phyloP scores from a whole-genome alignment of 2,888 invertebrate species.

The Hyalella azteca region DNA sequence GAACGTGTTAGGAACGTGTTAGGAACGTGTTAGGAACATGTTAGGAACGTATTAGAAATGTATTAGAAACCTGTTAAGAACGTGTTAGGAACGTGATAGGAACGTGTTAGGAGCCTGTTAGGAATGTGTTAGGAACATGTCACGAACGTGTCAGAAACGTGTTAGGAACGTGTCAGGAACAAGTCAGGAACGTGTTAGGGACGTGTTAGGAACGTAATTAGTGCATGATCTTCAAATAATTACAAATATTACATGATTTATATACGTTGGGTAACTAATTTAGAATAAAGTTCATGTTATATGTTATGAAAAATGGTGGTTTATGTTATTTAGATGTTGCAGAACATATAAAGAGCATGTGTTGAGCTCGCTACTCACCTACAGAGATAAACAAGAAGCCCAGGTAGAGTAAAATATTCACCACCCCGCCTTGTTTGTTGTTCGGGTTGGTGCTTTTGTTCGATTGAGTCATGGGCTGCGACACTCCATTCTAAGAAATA shows the following conservation, averaged over 20 bases:
- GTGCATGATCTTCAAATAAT: neutral
- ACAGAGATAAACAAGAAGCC: slow-evolving; percentile 82
- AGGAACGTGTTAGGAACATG: neutral
- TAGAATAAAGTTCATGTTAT: neutral
- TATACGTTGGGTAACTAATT: neutral
- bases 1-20: neutral
- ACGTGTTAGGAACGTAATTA: neutral
- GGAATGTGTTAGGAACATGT: neutral
- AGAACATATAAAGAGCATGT: neutral
- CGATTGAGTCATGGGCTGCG: neutral
- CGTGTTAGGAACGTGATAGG: neutral
- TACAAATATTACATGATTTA: too few relatives aligned
- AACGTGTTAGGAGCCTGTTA: neutral
- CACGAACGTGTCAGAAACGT: neutral
- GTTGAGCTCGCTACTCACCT: slow-evolving; percentile 65
- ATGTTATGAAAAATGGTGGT: neutral
- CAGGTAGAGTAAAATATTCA: slow-evolving; percentile 82
- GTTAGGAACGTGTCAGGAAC: neutral
- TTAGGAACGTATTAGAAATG: neutral
- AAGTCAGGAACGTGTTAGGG: neutral
- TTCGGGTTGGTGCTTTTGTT: neutral
- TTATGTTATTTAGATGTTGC: neutral
- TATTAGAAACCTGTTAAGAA: neutral
- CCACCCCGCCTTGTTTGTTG: slow-evolving; percentile 66
- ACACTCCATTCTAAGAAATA: slow-evolving; percentile 1